Evolutionary conservation across 2,888 invertebrate species (phyloP).

Genomic region (Glaucopsyche alexis): DNA sequence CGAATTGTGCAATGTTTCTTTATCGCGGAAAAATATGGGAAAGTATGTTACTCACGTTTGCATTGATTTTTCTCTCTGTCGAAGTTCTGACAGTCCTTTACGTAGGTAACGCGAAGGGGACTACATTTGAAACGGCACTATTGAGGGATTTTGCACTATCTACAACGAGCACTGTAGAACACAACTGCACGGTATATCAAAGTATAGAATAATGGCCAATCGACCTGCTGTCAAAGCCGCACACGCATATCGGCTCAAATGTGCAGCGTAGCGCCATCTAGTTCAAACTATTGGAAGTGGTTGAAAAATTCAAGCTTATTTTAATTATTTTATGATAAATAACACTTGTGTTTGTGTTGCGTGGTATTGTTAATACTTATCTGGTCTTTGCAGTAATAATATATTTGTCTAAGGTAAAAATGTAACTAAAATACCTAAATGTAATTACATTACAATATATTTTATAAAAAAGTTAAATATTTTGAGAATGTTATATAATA

Average conservation of each 20-base stretch:
- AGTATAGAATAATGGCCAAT: conserved; percentile 55
- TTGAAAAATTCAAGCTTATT: not conserved
- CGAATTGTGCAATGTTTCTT: conserved; percentile 37
- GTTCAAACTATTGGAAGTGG: not conserved
- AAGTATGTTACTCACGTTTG: conserved; percentile 62
- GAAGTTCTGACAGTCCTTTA: conserved; percentile 61
- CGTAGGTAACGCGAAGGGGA: conserved; percentile 64
- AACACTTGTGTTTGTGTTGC: not conserved
- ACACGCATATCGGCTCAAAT: conserved; percentile 31
- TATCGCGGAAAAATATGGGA: conserved; percentile 38
- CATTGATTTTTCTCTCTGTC: conserved; percentile 69
- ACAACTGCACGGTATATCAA: conserved; percentile 74
- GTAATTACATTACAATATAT: too few species aligned
- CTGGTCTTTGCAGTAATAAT: too few species aligned
- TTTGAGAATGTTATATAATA: too few species aligned
- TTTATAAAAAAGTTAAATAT: too few species aligned
- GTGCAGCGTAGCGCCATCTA: not conserved
- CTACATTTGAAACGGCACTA: conserved; percentile 78
- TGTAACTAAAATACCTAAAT: too few species aligned
- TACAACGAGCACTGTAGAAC: conserved; percentile 75
- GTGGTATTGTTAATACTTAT: not conserved
- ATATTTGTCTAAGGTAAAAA: too few species aligned
- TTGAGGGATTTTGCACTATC: conserved; percentile 73
- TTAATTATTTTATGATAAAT: not conserved
- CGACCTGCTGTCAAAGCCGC: conserved; percentile 36